Evolutionary conservation across 2,113 vertebrate genomes (phyloP).

Genomic region (Aldabrachelys gigantea): DNA sequence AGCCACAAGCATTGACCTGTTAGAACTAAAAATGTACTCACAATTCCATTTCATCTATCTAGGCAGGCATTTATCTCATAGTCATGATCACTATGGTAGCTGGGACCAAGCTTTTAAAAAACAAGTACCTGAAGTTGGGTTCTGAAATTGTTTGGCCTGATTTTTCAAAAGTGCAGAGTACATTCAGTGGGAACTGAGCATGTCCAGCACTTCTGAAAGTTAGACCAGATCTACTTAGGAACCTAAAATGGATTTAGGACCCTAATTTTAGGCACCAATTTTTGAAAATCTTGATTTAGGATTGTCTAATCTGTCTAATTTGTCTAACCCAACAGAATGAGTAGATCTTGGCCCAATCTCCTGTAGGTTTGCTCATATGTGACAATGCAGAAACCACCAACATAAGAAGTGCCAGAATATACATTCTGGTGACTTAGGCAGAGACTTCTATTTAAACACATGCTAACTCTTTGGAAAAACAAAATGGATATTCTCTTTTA

Average conservation of each 20-base stretch:
- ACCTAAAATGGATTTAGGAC: neutral
- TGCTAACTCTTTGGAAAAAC: neutral
- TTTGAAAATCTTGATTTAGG: neutral
- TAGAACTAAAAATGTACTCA: neutral
- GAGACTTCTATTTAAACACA: neutral
- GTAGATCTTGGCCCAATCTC: neutral
- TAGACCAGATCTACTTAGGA: neutral
- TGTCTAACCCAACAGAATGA: neutral
- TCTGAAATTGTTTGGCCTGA: neutral
- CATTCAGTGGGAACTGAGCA: neutral
- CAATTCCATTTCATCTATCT: neutral
- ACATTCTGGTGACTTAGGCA: neutral
- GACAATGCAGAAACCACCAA: neutral
- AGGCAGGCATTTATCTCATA: neutral
- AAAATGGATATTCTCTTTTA: neutral
- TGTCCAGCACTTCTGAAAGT: neutral
- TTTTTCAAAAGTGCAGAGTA: neutral
- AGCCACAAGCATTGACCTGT: neutral
- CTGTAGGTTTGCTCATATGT: neutral
- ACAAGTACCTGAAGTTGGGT: neutral
- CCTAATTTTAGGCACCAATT: neutral
- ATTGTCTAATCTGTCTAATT: too few species aligned
- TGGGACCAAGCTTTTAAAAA: conserved; percentile 20
- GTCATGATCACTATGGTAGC: neutral
- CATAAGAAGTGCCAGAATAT: neutral